phyloP scores from a whole-genome alignment of 1,140 invertebrate species.

The Magallana ariakensis region DNA sequence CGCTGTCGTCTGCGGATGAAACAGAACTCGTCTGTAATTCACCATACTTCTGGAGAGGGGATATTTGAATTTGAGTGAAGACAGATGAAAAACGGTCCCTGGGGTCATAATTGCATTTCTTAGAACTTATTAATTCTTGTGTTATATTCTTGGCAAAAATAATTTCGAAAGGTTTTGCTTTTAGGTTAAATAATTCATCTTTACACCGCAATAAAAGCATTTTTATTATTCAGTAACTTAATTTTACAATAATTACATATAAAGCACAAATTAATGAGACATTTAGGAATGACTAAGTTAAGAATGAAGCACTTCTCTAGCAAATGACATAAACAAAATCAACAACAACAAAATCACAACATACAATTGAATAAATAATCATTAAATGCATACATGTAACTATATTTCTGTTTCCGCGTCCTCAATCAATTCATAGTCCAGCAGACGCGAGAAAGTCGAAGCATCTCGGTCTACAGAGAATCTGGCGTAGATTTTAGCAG shows the following conservation, averaged over 20 bases:
- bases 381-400: background rate
- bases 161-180: too few species aligned
- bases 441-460: conserved; percentile 72
- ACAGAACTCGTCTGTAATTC: conserved; percentile 19
- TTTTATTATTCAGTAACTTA: too few species aligned
- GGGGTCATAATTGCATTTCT: too few species aligned
- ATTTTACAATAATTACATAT: too few species aligned
- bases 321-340: conserved; percentile 14
- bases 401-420: conserved; percentile 75
- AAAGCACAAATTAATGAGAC: conserved; percentile 1
- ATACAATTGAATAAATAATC: background rate
- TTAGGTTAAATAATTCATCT: too few species aligned
- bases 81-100: background rate
- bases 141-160: too few species aligned
- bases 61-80: conserved; percentile 6
- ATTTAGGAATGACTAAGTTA: background rate
- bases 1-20: conserved; percentile 25
- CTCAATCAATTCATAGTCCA: conserved; percentile 74
- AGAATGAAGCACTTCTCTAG: background rate
- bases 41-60: background rate
- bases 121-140: too few species aligned
- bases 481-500: conserved; percentile 70
- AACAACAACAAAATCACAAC: background rate
- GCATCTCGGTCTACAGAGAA: conserved; percentile 69
- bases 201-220: too few species aligned